These are phyloP conservation scores for Syngnathus rostellatus DNA, from an alignment of 2,797 vertebrate species.

Conservation along the genomic window DNA sequence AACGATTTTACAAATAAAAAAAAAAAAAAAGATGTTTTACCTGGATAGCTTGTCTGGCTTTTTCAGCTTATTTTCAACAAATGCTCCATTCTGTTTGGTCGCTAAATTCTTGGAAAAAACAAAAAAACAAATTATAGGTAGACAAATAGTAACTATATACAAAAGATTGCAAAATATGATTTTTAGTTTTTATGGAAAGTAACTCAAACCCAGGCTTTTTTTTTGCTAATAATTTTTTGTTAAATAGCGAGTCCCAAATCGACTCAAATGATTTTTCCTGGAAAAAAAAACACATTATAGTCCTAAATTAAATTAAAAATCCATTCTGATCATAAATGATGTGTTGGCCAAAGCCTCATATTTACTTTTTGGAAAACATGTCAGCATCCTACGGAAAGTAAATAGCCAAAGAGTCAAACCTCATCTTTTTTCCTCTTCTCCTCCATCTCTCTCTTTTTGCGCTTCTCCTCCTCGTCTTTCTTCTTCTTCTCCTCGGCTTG, in stretches of 20 bases:
- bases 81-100: slow-evolving; percentile 69
- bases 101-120: slow-evolving; percentile 48
- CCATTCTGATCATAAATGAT: too few relatives aligned
- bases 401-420: slow-evolving; percentile 43
- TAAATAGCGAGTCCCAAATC: too few relatives aligned
- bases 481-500: slow-evolving; percentile 32
- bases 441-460: slow-evolving; percentile 14
- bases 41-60: slow-evolving; percentile 76
- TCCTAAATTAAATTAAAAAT: too few relatives aligned
- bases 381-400: neutral
- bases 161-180: too few relatives aligned
- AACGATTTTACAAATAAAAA: neutral
- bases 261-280: too few relatives aligned
- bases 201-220: too few relatives aligned
- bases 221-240: too few relatives aligned
- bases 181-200: neutral
- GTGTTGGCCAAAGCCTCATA: too few relatives aligned
- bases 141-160: neutral
- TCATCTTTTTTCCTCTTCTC: slow-evolving; percentile 46
- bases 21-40: slow-evolving; percentile 50
- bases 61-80: slow-evolving; percentile 74
- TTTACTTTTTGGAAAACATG: too few relatives aligned
- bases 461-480: slow-evolving; percentile 23
- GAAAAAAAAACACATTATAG: too few relatives aligned
- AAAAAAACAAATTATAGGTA: neutral